Base-by-base conservation (phyloP, 2,797 vertebrate genomes). In the Microctenopoma stevenorrisi region DNA sequence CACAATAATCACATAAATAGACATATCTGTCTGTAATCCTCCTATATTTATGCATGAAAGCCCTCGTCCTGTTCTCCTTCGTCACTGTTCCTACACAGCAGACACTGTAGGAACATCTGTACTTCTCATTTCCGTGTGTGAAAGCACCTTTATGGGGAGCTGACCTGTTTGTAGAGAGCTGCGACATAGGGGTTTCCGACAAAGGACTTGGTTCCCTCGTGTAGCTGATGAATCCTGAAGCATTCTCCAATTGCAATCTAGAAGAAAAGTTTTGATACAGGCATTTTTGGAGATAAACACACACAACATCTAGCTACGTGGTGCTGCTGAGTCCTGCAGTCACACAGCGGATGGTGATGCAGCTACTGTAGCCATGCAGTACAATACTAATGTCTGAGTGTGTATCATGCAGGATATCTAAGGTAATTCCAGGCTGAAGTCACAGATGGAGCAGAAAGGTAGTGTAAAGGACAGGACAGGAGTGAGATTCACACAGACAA, bases 231-330 rank as follows among this genome's bases (percentile, higher is more conserved):
- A 91, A 98, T 96, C 81, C 96, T 95, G 92, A 95, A 98, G 91
- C 96, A 97, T 79, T 99, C 98, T 28, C 96, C 97, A 0, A 96
- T 97, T 72, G 97, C 95, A 54, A 99, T 98, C 98, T 98, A 89
- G 9, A 81, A 72, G 37, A 63, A 43, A 80, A 49, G 7, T 52
- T 37, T 10, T 38, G 10, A 46, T 44, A 7, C 6, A 6, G 5
- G 15, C 7, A 18, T 68, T 64, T 59, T 55, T 49, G 44, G 15
- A 74, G 22, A 72, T 38, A 65, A 64, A 62, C 42, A 60, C 4
- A 62, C 25, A 58, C 15, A 33, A 5, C 42, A 46, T n/a, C 11
- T 15, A 35, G 15, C 46, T 40, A 46, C 10, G 1, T 50, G 18
- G 50, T 3, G 10, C 25, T 58, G 46, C 16, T 46, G 0, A 58